Conservation (phyloP, 2,797 vertebrate species). For the Rhinichthys osculus region DNA sequence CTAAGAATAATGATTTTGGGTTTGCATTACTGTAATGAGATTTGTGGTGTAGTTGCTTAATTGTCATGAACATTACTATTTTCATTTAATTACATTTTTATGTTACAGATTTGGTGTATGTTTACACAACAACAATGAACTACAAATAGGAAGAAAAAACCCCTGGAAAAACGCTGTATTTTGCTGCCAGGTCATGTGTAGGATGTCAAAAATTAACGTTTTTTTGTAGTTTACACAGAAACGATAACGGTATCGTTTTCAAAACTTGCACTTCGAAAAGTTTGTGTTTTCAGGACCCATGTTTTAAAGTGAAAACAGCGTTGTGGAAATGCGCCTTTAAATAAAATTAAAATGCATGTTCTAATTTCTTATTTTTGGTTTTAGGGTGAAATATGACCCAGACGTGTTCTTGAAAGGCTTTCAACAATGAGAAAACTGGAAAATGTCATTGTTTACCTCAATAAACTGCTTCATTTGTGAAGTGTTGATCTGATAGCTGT, state of each 20-base stretch:
- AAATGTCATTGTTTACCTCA: conserved; percentile 81
- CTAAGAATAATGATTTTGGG: background rate
- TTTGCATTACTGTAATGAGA: background rate
- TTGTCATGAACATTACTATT: background rate
- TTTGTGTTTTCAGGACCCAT: background rate
- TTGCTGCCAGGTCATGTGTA: background rate
- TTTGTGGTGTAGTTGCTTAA: background rate
- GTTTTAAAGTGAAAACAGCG: accelerated
- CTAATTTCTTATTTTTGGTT: background rate
- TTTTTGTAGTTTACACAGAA: background rate
- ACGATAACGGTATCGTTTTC: background rate
- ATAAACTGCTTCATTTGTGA: conserved; percentile 91
- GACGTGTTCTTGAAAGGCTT: background rate
- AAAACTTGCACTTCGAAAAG: background rate
- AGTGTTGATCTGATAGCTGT: conserved; percentile 85
- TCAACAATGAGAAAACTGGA: background rate
- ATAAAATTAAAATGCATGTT: background rate
- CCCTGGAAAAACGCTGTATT: background rate
- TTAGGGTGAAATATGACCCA: background rate
- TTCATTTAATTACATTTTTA: background rate
- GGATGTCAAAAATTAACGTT: too few species aligned
- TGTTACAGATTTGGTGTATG: background rate
- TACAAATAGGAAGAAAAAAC: too few species aligned
- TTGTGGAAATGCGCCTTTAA: background rate
- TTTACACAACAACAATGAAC: too few species aligned